Evolutionary conservation across 2,888 invertebrate genomes (phyloP), one percentile per base, ranked within the genome.

Genomic region (Lepidocyrtoides sp.): DNA sequence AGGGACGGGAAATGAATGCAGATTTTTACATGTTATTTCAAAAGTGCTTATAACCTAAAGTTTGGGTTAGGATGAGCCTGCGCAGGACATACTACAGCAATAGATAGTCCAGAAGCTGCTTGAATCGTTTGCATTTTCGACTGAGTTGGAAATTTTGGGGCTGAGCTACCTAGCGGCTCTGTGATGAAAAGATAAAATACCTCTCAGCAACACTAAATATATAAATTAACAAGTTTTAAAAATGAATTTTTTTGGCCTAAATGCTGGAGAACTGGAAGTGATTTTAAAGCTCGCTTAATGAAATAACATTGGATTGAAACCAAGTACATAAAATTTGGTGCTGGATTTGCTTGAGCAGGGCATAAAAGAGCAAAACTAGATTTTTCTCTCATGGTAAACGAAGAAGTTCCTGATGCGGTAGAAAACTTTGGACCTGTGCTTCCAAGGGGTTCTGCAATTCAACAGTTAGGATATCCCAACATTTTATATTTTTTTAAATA

Each of bases 131-230:
- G 93, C 93, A 93, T 93, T 75, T 91, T 66, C n/a, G 93, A 93
- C 57, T 97, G 96, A 92, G 94, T 95, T 3, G 96, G 96, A 93
- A 97, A 96, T 95, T 97, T 97, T 93, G 97, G 97, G 93, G 96
- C 96, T 92, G 97, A 97, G 95, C 97, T 97, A 95, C 97, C 97
- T 96, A 97, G 96, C 94, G 98, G 97, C 96, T 97, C 97, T 97
- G 95, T 63, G 85, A 86, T 17, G 8, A 8, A 36, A n/a, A n/a
- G 1, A 8, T 26, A 41, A 10, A 12, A n/a, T n/a, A n/a, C n/a
- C n/a, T n/a, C n/a, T n/a, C n/a, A n/a, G n/a, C n/a, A n/a, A n/a
- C n/a, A n/a, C n/a, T n/a, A n/a, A n/a, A n/a, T n/a, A n/a, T n/a
- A n/a, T n/a, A n/a, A n/a, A n/a, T n/a, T n/a, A n/a, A n/a, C n/a